Base-by-base conservation (phyloP, 2,888 invertebrate genomes). In the Lordiphosa andalusiaca region DNA sequence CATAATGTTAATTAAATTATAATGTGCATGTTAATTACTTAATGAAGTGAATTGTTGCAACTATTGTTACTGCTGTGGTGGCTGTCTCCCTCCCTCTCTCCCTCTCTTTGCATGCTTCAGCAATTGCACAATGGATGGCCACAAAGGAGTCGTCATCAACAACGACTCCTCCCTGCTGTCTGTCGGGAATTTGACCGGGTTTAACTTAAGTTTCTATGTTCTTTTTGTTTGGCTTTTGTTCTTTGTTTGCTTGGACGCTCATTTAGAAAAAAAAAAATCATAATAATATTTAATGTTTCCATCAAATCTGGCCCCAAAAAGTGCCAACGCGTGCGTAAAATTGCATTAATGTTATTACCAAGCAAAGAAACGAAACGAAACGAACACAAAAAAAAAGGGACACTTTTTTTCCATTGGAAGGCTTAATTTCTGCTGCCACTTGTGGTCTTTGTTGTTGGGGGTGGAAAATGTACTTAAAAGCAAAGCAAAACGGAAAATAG, bases 281-380 rank as follows among this genome's bases (percentile, higher is more conserved):
- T 23, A 23, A 23, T 23, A 23, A 23, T 23, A 23, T 23, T 23
- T 23, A 23, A 23, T 23, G 23, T 23, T 23, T 5, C 5, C 1
- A 23, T 23, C 3, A 23, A 23, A 23, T 23, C 23, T 23, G 23
- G 23, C 23, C n/a, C n/a, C 6, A 13, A 30, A 53, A 64, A 53
- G 35, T 56, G 57, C 48, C 47, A 65, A 67, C 73, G 71, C 63
- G 69, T 72, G 81, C 75, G 73, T 78, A 68, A 78, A 82, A 82
- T 82, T 68, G 64, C 62, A 69, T 67, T 73, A 75, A 75, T 78
- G 60, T 71, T 73, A 73, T 78, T 62, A 65, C 62, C 55, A 41
- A 54, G 36, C 57, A 52, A 64, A 41, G 44, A 44, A 36, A 13
- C 19, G 19, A 19, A 19, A 19, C 19, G 19, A 19, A n/a, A 19